These are phyloP conservation scores for Ichneumon xanthorius DNA, from an alignment of 2,888 invertebrate species.

Conservation along the genomic window DNA sequence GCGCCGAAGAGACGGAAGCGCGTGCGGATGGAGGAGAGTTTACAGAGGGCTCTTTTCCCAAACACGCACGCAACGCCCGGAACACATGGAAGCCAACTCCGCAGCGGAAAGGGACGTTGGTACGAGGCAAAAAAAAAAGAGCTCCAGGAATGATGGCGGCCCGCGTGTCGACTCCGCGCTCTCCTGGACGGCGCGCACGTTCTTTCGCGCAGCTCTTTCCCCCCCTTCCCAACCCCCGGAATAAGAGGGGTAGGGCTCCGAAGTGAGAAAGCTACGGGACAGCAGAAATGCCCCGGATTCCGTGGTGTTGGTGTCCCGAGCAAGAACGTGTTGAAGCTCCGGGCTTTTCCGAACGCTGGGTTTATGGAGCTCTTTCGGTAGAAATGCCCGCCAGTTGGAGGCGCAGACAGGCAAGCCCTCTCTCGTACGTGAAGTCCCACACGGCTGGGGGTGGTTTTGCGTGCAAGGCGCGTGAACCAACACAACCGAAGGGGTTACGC, in stretches of 20 bases:
- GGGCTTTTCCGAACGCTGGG: no score
- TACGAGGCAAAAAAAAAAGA: conserved; percentile 59
- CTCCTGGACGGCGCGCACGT: conserved; percentile 57
- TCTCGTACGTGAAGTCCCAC: neutral
- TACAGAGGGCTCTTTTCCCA: conserved; percentile 2
- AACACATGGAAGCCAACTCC: conserved; percentile 17
- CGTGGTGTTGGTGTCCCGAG: conserved; percentile 19
- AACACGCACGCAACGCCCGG: conserved; percentile 9
- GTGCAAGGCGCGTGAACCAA: no score
- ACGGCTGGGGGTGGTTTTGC: neutral
- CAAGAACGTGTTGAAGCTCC: conserved; percentile 26
- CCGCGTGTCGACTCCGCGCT: conserved; percentile 39
- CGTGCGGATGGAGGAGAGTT: neutral
- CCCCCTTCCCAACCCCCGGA: conserved; percentile 25
- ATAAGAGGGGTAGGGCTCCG: conserved; percentile 16
- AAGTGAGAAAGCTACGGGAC: conserved; percentile 50
- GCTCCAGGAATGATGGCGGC: conserved; percentile 69
- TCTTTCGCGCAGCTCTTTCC: conserved; percentile 66
- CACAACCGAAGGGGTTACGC: conserved; percentile 7
- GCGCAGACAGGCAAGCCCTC: neutral
- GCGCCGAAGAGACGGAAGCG: conserved; percentile 9
- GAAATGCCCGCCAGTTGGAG: neutral
- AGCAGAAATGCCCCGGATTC: neutral
- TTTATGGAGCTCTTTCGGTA: no score
- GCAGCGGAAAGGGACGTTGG: conserved; percentile 27